phyloP scores from a whole-genome alignment of 2,888 invertebrate genomes.

The Brachyptera putata region DNA sequence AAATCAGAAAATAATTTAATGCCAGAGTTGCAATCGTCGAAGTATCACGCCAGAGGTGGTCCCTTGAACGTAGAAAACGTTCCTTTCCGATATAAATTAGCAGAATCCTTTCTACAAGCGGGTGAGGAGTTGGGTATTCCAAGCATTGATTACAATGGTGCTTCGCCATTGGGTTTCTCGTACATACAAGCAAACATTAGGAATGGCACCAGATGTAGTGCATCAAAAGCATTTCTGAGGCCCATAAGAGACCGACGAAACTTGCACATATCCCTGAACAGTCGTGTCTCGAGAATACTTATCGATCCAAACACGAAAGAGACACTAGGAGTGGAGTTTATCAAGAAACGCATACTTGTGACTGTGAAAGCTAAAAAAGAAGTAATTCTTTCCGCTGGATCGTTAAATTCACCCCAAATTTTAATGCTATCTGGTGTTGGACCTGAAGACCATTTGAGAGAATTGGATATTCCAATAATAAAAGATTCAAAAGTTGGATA shows the following conservation, averaged over 20 bases:
- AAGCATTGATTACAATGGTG: constrained; percentile 44
- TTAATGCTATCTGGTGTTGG: constrained; percentile 58
- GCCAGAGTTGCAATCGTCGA: too few species aligned
- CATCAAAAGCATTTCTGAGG: constrained; percentile 61
- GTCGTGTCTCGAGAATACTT: too few species aligned
- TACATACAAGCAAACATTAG: constrained; percentile 50
- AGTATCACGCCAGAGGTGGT: too few species aligned
- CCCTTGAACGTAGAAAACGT: too few species aligned
- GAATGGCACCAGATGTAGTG: constrained; percentile 48
- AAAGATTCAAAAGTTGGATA: constrained; percentile 38
- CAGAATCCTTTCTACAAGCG: constrained; percentile 59
- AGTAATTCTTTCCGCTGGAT: constrained; percentile 53
- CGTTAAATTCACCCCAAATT: constrained; percentile 57
- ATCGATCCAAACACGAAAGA: too few species aligned
- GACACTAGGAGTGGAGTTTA: constrained; percentile 65
- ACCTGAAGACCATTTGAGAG: constrained; percentile 42
- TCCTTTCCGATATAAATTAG: too few species aligned
- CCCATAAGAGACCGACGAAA: constrained; percentile 58
- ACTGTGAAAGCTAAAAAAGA: too few species aligned
- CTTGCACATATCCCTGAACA: constrained; percentile 60
- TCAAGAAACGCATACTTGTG: constrained; percentile 51
- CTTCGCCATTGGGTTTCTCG: constrained; percentile 48
- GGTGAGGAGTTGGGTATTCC: constrained; percentile 53
- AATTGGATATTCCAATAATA: constrained; percentile 39
- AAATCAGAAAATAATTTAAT: constrained; percentile 41